phyloP scores from a whole-genome alignment of 2,113 vertebrate genomes.

The Sylvicapra grimmia region DNA sequence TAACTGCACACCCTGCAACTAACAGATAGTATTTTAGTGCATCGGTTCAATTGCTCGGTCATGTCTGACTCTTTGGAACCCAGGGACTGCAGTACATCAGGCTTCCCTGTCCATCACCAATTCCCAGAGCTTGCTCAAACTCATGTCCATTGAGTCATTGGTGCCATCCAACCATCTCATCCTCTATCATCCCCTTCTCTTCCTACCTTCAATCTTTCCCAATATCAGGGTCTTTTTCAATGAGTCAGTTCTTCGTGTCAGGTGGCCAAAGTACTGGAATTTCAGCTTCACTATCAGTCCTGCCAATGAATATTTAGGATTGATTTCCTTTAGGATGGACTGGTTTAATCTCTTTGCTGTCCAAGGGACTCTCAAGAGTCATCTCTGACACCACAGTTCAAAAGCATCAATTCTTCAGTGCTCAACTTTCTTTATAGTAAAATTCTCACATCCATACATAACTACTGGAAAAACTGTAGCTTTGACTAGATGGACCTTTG shows the following conservation, averaged over 20 bases:
- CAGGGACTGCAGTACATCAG: fast-evolving
- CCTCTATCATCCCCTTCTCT: neutral
- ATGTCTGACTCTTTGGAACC: neutral
- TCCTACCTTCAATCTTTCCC: neutral
- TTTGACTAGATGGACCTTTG: neutral
- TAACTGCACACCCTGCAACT: neutral
- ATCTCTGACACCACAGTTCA: neutral
- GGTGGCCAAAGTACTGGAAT: neutral
- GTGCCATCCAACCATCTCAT: neutral
- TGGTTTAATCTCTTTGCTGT: neutral
- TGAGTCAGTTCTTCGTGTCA: neutral
- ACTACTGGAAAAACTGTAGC: neutral
- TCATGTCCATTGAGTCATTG: neutral
- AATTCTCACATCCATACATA: neutral
- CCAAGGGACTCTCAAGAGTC: neutral
- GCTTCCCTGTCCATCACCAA: neutral
- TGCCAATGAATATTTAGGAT: neutral
- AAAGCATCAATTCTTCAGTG: neutral
- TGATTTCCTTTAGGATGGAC: neutral
- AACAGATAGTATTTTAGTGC: neutral
- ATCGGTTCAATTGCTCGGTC: neutral
- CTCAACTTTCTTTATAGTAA: neutral
- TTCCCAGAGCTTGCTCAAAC: neutral
- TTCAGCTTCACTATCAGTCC: neutral
- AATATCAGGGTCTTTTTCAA: neutral